Evolutionary conservation across 2,888 invertebrate species (phyloP).

Genomic region (Oscheius sp.): DNA sequence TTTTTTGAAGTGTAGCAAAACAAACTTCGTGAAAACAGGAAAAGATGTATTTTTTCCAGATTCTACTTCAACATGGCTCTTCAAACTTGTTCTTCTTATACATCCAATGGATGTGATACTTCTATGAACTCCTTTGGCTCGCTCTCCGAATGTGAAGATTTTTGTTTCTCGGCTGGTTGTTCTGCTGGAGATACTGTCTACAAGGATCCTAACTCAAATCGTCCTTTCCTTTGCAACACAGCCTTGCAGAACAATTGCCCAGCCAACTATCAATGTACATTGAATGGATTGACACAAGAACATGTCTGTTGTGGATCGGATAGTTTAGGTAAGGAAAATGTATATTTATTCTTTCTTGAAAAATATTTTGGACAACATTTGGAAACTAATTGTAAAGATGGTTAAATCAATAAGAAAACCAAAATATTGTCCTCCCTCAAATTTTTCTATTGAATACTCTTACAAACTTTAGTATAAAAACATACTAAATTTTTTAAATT

Average conservation of each 20-base stretch:
- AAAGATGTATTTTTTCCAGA: constrained; percentile 23
- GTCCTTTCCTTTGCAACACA: constrained; percentile 51
- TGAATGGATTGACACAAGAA: constrained; percentile 48
- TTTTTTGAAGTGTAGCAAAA: neutral
- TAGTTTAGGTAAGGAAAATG: constrained; percentile 32
- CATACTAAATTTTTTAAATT: too few relatives aligned
- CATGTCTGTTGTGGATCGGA: constrained; percentile 54
- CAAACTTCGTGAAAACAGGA: too few relatives aligned
- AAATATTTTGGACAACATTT: too few relatives aligned
- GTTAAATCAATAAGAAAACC: too few relatives aligned
- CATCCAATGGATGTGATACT: constrained; percentile 59
- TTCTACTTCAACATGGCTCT: constrained; percentile 59
- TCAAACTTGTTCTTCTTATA: constrained; percentile 54
- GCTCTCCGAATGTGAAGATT: constrained; percentile 57
- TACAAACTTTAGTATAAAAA: too few relatives aligned
- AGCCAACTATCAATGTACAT: constrained; percentile 43
- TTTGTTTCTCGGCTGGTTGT: constrained; percentile 55
- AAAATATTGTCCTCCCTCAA: too few relatives aligned
- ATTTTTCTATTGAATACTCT: too few relatives aligned
- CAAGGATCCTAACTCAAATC: constrained; percentile 54
- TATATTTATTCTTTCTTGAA: neutral
- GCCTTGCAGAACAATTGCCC: constrained; percentile 56
- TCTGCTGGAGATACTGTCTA: constrained; percentile 51
- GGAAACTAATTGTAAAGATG: too few relatives aligned
- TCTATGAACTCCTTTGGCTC: constrained; percentile 59